Evolutionary conservation across 2,113 vertebrate genomes (phyloP), one percentile per base, ranked within the genome.

Genomic region (Polypterus senegalus): DNA sequence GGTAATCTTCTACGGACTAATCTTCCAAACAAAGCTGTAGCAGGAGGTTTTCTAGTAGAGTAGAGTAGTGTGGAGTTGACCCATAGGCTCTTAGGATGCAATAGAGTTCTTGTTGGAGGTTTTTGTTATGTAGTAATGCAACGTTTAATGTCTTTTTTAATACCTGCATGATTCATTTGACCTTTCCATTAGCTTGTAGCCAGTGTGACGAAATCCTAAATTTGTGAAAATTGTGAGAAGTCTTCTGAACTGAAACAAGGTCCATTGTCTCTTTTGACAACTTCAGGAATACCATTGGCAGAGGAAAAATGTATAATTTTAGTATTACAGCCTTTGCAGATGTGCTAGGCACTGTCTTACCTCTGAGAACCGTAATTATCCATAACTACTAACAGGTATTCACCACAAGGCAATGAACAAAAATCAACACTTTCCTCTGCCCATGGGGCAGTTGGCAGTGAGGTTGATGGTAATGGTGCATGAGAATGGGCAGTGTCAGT

Each of bases 191-290:
- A 5, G 7, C 46, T 44, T 49, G 48, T 5, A 3, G 48, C 46
- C 59, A 60, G 46, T 60, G 59, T 48, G 44, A 46, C 46, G 3
- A 47, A 47, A 59, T 9, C 58, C 45, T 8, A 59, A 8, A 47
- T 46, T 27, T 9, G 48, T 8, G 1, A 27, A 27, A 27, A 27
- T 27, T 27, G 27, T 27, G 6, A n/a, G 3, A 4, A 60, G 44
- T 11, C 47, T 69, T 67, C 73, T 76, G 72, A 65, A 69, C 55
- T 63, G 76, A 46, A 8, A 68, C 83, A 69, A 6, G 54, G 54
- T 6, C 54, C 54, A 27, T 56, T 56, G 43, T 56, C 54, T 11
- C 54, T 56, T 56, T 56, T 56, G 43, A 4, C 54, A n/a, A 56
- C 54, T 5, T 6, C 43, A 5, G 5, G 54, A 56, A 56, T 6